Base-by-base conservation (phyloP, 1,140 invertebrate species). In the Telenomus remus region DNA sequence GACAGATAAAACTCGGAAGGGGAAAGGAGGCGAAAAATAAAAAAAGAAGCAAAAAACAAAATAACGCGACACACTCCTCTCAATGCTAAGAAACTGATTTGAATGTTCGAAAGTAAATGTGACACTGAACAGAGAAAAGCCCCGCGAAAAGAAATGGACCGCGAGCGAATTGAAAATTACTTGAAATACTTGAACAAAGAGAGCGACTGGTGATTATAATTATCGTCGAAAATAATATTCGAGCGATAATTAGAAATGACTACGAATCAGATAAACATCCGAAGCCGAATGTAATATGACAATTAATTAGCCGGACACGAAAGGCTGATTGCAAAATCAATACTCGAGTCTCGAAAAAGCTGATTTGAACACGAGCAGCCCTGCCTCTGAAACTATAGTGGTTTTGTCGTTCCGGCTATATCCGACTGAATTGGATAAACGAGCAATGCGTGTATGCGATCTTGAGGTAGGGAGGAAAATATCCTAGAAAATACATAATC, bases 401-500 rank as follows among this genome's bases (percentile, higher is more conserved):
- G 53, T 69, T 72, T 42, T 47, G 49, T 71, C 55, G 47, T 68
- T 50, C 70, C 48, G 61, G 50, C 50, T 56, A 65, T 37, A 70
- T 47, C 59, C 60, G 64, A 71, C 56, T 50, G 61, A 73, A 65
- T 72, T 46, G 35, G 60, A 73, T 73, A 73, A 85, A 85, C 75
- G 73, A 81, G 50, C 63, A 75, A 80, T 77, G 71, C 65, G 55
- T 68, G 54, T 75, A 79, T 76, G 69, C 73, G 76, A 82, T 60
- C 59, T 79, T 78, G 79, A 81, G 78, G 78, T 81, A 82, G 81
- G 80, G 79, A 81, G 74, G 76, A 79, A 77, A 81, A 79, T 78
- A 79, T 80, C 65, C 81, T 81, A 81, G 57, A 78, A 78, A 78
- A 80, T 78, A 77, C 60, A 56, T 80, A 78, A 80, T 80, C 79